phyloP scores from a whole-genome alignment of 2,113 vertebrate genomes.

The Phoxinus phoxinus region DNA sequence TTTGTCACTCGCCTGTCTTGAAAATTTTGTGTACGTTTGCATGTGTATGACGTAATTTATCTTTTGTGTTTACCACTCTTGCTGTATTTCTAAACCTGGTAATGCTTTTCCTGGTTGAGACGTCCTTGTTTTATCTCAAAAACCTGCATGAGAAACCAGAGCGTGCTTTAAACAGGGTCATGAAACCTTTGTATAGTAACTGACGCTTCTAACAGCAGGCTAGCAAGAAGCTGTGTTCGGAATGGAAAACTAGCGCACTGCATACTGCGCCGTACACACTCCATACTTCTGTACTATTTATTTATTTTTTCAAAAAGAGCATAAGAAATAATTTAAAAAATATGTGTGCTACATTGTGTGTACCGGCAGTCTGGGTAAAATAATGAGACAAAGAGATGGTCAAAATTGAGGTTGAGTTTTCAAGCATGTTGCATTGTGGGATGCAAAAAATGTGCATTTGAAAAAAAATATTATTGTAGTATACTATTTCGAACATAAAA shows the following conservation, averaged over 20 bases:
- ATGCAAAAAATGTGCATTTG: neutral
- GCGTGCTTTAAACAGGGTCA: slow-evolving; percentile 12
- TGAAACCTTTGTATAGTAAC: neutral
- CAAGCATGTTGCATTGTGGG: neutral
- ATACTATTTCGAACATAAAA: neutral
- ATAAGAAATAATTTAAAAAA: neutral
- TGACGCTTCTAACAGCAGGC: slow-evolving; percentile 24
- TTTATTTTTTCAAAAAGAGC: neutral
- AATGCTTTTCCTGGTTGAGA: neutral
- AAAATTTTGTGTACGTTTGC: slow-evolving; percentile 24
- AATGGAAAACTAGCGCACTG: neutral
- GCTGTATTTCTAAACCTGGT: neutral
- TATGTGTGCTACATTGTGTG: neutral
- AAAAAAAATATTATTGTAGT: neutral
- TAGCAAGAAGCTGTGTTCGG: neutral
- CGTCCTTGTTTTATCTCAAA: neutral
- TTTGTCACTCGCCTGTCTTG: slow-evolving; percentile 29
- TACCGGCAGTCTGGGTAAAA: neutral
- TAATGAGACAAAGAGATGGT: neutral
- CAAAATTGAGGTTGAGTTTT: neutral
- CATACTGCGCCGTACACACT: neutral
- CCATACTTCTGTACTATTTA: neutral
- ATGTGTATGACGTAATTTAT: slow-evolving; percentile 8
- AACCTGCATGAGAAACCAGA: neutral
- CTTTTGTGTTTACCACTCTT: neutral